A percentile compares a stretch with the other conserved stretches of the same genome.
Conservation (phyloP, 2,797 vertebrate genomes). For the Chaenodraco wilsoni region DNA sequence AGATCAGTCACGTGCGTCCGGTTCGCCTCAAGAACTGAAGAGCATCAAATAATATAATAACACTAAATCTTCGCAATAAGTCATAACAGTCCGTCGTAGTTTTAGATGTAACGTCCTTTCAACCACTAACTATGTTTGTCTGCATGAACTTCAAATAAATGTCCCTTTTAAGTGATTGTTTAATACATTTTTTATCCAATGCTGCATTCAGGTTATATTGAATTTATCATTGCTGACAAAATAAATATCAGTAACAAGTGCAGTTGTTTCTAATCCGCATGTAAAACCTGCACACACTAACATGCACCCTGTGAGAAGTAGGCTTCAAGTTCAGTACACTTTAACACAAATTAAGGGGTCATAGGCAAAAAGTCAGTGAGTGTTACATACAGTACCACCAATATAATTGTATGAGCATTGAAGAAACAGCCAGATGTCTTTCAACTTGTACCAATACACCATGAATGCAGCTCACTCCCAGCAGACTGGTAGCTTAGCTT, state of each 20-base stretch:
- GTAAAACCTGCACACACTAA: background rate
- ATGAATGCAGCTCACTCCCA: constrained; percentile 21
- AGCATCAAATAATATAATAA: background rate
- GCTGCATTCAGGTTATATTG: constrained; percentile 36
- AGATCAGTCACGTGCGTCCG: constrained; percentile 90
- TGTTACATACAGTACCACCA: no score
- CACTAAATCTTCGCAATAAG: background rate
- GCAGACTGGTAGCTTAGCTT: background rate
- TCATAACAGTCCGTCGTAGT: background rate
- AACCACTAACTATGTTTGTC: constrained; percentile 11
- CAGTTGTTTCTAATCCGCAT: background rate
- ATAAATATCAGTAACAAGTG: no score
- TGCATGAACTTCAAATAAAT: background rate
- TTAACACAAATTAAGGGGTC: no score
- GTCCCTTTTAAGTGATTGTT: background rate
- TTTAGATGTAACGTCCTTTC: constrained; percentile 1
- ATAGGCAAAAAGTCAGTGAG: no score
- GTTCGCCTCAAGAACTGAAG: background rate
- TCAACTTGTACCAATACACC: background rate
- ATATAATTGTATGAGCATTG: no score
- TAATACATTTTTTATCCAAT: constrained; percentile 6
- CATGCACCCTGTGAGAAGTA: background rate
- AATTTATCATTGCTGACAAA: background rate
- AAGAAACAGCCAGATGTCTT: background rate
- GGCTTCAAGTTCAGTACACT: no score